Conservation (phyloP, 2,888 invertebrate genomes). For the Mesorhabditis sp. region DNA sequence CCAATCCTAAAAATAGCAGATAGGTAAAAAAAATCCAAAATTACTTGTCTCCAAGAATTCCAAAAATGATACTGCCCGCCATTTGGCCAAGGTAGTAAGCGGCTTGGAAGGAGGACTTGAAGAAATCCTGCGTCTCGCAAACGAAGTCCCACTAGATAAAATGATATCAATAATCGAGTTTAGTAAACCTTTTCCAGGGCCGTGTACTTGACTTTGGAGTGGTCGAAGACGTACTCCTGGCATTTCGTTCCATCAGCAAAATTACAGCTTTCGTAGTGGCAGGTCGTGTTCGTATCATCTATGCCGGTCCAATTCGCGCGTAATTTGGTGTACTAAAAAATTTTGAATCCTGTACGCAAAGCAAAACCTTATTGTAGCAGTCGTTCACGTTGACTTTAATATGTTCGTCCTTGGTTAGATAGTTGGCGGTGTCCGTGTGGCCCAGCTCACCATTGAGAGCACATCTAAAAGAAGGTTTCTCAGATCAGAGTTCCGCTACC, state of each 20-base stretch:
- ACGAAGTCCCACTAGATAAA: conserved; percentile 56
- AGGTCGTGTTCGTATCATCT: conserved; percentile 12
- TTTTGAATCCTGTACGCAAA: not conserved
- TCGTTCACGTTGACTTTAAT: not conserved
- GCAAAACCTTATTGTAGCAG: conserved; percentile 1
- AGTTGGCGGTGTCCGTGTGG: not conserved
- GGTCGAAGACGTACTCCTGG: conserved; percentile 43
- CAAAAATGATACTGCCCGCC: conserved; percentile 56
- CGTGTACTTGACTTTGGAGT: conserved; percentile 39
- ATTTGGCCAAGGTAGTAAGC: conserved; percentile 57
- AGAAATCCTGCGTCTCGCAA: conserved; percentile 39
- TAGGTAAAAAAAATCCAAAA: not conserved
- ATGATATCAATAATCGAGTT: not conserved
- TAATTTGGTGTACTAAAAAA: not conserved
- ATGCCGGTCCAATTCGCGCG: too few species aligned
- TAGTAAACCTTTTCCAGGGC: conserved; percentile 45
- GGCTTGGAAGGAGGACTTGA: conserved; percentile 55
- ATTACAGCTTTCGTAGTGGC: conserved; percentile 23
- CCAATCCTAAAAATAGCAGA: conserved; percentile 67
- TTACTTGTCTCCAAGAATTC: conserved; percentile 54
- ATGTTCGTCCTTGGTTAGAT: not conserved
- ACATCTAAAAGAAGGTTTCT: not conserved
- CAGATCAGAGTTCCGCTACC: conserved; percentile 21
- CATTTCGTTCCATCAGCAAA: conserved; percentile 16
- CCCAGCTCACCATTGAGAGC: not conserved